Evolutionary conservation across 2,888 invertebrate genomes (phyloP).

Genomic region (Atrina japonica): DNA sequence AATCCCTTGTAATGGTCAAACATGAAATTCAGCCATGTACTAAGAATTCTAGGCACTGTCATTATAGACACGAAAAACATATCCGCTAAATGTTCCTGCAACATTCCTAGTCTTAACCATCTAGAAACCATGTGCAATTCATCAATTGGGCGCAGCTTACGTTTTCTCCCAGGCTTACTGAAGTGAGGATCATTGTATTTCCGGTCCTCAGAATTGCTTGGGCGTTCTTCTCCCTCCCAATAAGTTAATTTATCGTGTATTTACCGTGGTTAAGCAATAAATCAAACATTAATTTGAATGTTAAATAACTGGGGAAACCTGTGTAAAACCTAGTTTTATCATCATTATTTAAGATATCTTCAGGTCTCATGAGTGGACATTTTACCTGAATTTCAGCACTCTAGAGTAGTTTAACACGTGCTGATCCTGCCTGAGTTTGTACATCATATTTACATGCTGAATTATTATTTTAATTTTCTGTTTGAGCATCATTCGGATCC

Average conservation of each 20-base stretch:
- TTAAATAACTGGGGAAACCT: slow-evolving; percentile 3
- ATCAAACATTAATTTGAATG: slow-evolving; percentile 7
- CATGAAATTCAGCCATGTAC: slow-evolving; percentile 48
- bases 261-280: not conserved
- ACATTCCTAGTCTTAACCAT: slow-evolving; percentile 32
- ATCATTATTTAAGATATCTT: slow-evolving; percentile 7
- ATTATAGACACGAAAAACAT: slow-evolving; percentile 41
- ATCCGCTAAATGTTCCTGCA: slow-evolving; percentile 42
- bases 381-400: not conserved
- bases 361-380: slow-evolving; percentile 5
- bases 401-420: not conserved
- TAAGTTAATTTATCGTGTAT: slow-evolving; percentile 9
- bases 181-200: not conserved
- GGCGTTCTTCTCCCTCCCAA: not conserved
- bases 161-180: slow-evolving; percentile 5
- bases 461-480: not conserved
- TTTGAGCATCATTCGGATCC: not conserved
- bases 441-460: not conserved
- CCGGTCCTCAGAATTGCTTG: not conserved
- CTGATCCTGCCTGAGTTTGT: not conserved
- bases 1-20: slow-evolving; percentile 40
- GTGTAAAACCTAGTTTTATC: slow-evolving; percentile 11
- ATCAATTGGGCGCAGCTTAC: not conserved
- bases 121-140: slow-evolving; percentile 20
- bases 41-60: slow-evolving; percentile 43